Evolutionary conservation across 2,113 vertebrate species (phyloP).

Genomic region (Corythornis vintsioides): DNA sequence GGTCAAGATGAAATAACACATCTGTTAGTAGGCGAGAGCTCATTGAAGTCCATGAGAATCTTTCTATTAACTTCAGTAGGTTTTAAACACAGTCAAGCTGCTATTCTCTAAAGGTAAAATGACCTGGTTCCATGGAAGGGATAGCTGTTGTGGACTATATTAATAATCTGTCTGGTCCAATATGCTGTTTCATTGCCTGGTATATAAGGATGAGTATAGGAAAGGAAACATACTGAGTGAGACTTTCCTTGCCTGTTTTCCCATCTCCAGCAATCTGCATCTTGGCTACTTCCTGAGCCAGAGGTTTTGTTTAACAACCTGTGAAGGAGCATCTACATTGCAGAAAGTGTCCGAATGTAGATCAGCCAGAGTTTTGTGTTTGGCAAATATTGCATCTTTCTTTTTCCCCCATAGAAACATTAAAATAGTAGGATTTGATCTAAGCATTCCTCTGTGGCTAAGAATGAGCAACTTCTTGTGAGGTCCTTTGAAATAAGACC

Average conservation of each 20-base stretch:
- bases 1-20: slow-evolving; percentile 33
- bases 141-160: not conserved
- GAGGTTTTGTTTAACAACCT: slow-evolving; percentile 17
- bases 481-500: not conserved
- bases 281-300: not conserved
- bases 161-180: not conserved
- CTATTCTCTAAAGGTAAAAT: slow-evolving; percentile 31
- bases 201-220: not conserved
- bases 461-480: not conserved
- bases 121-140: not conserved
- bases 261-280: not conserved
- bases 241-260: not conserved
- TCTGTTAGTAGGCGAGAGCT: not conserved
- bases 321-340: not conserved
- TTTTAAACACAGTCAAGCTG: not conserved
- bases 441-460: not conserved
- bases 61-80: slow-evolving; percentile 24
- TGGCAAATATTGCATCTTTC: not conserved
- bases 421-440: slow-evolving; percentile 19
- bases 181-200: not conserved
- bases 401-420: not conserved
- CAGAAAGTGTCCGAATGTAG: not conserved
- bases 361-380: not conserved
- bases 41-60: not conserved
- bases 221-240: rapidly evolving